A percentile compares a stretch with the other conserved stretches of the same genome.
Conservation (phyloP, 2,888 invertebrate genomes). For the Ophioninae sp. region DNA sequence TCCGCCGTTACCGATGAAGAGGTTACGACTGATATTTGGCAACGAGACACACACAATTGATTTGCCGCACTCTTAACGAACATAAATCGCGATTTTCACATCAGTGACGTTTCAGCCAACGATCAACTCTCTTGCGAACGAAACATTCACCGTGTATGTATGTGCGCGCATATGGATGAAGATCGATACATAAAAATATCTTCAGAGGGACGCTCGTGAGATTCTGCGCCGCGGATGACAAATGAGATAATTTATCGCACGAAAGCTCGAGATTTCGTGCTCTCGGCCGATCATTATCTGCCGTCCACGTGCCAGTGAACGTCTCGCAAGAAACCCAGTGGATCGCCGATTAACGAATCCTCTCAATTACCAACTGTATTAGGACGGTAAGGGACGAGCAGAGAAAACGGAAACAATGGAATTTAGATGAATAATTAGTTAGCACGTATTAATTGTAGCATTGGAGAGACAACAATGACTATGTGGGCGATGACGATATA, state of each 20-base stretch:
- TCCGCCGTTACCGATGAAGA: conserved; percentile 89
- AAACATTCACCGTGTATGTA: conserved; percentile 12
- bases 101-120: conserved; percentile 54
- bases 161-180: conserved; percentile 15
- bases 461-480: conserved; percentile 47
- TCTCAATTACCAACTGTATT: conserved; percentile 49
- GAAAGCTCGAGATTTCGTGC: conserved; percentile 15
- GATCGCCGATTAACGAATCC: conserved; percentile 36
- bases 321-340: conserved; percentile 43
- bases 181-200: conserved; percentile 24
- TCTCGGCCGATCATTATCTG: conserved; percentile 18
- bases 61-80: conserved; percentile 87
- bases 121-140: conserved; percentile 30
- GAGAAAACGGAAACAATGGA: conserved; percentile 54
- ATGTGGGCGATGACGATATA: conserved; percentile 55
- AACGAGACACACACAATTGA: conserved; percentile 95
- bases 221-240: conserved; percentile 14
- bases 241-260: not conserved
- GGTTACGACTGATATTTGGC: conserved; percentile 92
- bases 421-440: conserved; percentile 65
- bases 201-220: conserved; percentile 12
- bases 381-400: not conserved
- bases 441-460: conserved; percentile 62
- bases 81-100: conserved; percentile 62
- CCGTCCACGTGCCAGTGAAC: conserved; percentile 26